Evolutionary conservation across 2,888 invertebrate species (phyloP).

Genomic region (Drosophila mercatorum): DNA sequence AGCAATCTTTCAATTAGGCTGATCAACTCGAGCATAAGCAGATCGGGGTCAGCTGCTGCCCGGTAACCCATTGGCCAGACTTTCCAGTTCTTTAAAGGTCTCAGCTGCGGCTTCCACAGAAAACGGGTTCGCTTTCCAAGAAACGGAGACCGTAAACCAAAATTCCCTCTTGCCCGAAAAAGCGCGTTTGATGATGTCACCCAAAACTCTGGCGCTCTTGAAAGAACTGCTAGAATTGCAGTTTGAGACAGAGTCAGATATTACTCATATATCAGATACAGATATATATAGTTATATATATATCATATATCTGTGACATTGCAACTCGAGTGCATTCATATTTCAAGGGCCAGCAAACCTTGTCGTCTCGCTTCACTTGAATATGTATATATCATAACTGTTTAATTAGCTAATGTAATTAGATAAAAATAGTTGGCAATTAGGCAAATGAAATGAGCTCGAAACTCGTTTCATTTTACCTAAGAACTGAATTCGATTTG

Average conservation of each 20-base stretch:
- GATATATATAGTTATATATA: not conserved
- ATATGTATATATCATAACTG: constrained; percentile 15
- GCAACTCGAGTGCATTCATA: constrained; percentile 53
- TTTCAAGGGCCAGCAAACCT: constrained; percentile 36
- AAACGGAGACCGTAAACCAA: constrained; percentile 4
- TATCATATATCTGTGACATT: constrained; percentile 37
- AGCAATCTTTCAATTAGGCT: constrained; percentile 5
- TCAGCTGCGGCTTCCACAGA: constrained; percentile 3
- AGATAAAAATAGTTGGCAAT: constrained; percentile 29
- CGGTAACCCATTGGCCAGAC: constrained; percentile 8
- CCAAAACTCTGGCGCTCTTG: constrained; percentile 25
- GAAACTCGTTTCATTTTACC: constrained; percentile 3
- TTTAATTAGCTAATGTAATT: constrained; percentile 38
- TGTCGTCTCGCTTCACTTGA: constrained; percentile 33
- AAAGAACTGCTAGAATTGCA: constrained; percentile 33
- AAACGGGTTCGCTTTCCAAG: constrained; percentile 27
- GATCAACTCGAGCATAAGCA: no score
- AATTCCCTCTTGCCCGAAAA: not conserved
- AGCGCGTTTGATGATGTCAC: constrained; percentile 55
- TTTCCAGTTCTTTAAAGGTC: constrained; percentile 4
- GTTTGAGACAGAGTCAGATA: constrained; percentile 5
- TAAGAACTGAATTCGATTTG: constrained; percentile 31
- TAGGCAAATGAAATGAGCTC: constrained; percentile 17
- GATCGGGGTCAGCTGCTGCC: constrained; percentile 3
- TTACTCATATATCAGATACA: constrained; percentile 15